Evolutionary conservation across 2,113 vertebrate genomes (phyloP), one percentile per base, ranked within the genome.

Genomic region (Caranx ignobilis): DNA sequence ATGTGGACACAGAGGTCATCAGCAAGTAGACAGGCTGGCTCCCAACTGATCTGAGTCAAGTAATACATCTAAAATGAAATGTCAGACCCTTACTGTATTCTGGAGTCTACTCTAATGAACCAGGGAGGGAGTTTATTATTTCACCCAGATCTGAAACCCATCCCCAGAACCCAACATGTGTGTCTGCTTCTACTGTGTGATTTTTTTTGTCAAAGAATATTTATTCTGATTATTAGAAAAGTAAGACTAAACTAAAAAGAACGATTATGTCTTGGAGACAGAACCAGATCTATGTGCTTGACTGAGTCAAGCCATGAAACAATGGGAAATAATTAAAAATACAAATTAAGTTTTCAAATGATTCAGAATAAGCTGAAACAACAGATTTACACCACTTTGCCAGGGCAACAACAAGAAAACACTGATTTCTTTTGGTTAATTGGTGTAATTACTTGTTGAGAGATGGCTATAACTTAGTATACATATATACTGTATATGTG

Each of bases 1-100:
- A 95, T 0, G 68, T 91, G 45, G 88, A 84, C 39, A 19, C 83
- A 0, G 41, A 86, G 19, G 0, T 92, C n/a, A 0, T 93, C 48
- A 82, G 19, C 1, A 57, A 82, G 5, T 85, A 84, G 62, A 50
- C 31, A 2, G 26, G 32, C 13, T 11, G 32, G 13, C 64, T 47
- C 32, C 57, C n/a, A 21, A 13, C 5, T 41, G 11, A 71, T 59
- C 52, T 45, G 64, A 11, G 8, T 19, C 21, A 16, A 54, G 61
- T 26, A 11, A 57, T 16, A 4, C 5, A 6, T 31, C 16, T 41
- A 11, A 1, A 35, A 11, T 41, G 4, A 26, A 26, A 26, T 26
- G 26, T 26, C 26, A 26, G 26, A 26, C 26, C 26, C 26, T 26
- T 1, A 1, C 26, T 26, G 26, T 26, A 26, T 26, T 26, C 26